Conservation (phyloP, 1,140 invertebrate genomes). For the Parasteatoda tepidariorum region DNA sequence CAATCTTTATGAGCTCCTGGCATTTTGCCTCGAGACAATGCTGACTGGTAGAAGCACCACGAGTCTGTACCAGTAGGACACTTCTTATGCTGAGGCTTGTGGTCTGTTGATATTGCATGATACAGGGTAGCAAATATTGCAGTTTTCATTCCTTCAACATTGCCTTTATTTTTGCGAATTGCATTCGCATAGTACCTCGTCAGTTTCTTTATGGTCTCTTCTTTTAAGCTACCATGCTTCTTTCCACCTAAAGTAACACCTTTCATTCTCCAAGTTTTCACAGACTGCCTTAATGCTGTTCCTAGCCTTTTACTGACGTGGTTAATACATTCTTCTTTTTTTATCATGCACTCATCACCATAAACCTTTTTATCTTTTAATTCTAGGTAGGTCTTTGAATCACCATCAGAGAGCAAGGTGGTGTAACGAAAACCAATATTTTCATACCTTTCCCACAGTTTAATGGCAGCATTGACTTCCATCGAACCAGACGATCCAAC, state of each 20-base stretch:
- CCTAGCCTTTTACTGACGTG: constrained; percentile 4
- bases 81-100: constrained; percentile 4
- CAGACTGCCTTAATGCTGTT: not conserved
- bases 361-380: not conserved
- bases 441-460: not conserved
- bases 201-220: constrained; percentile 15
- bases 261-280: not conserved
- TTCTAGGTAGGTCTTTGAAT: not conserved
- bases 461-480: not conserved
- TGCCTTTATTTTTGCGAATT: not conserved
- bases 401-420: constrained; percentile 1
- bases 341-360: not conserved
- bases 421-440: not conserved
- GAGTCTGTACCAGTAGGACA: constrained; percentile 1
- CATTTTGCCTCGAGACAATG: not conserved
- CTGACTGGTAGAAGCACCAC: constrained; percentile 8
- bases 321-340: constrained; percentile 5
- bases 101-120: not conserved
- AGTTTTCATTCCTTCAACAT: constrained; percentile 24
- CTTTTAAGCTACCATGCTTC: not conserved
- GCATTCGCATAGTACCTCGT: constrained; percentile 8
- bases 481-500: not conserved
- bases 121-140: constrained; percentile 19
- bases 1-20: not conserved
- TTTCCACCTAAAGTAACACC: not conserved